Evolutionary conservation across 2,797 vertebrate genomes (phyloP).

Genomic region (Brotula barbata): DNA sequence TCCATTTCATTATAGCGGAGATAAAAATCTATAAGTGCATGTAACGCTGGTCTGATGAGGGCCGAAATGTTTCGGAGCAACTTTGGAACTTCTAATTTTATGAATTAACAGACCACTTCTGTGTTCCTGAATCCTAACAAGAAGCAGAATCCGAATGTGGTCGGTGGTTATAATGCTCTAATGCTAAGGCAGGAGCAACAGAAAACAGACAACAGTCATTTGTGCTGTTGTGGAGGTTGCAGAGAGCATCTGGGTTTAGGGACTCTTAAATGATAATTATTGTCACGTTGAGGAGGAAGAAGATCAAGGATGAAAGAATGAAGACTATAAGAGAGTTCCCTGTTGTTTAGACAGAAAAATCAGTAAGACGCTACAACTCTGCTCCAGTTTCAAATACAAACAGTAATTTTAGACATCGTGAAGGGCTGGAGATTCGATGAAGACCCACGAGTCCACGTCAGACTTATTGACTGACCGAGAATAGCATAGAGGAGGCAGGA

Average conservation of each 20-base stretch:
- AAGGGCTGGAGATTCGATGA: conserved; percentile 33
- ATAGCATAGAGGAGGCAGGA: neutral
- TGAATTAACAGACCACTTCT: too few species aligned
- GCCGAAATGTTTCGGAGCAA: too few species aligned
- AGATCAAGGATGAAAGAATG: conserved; percentile 45
- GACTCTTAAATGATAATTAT: conserved; percentile 9
- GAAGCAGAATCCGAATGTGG: too few species aligned
- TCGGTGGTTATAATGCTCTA: too few species aligned
- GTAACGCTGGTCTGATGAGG: too few species aligned
- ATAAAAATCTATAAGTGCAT: too few species aligned
- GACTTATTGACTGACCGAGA: conserved; percentile 22
- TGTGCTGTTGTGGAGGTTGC: too few species aligned
- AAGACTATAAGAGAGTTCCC: conserved; percentile 29
- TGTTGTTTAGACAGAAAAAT: conserved; percentile 34
- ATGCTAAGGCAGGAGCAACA: too few species aligned
- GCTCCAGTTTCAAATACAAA: conserved; percentile 25
- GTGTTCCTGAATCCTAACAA: neutral
- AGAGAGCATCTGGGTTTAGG: conserved; percentile 13
- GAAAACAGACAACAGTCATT: too few species aligned
- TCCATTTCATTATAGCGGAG: too few species aligned
- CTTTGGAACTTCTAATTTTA: too few species aligned
- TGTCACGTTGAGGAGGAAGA: conserved; percentile 26
- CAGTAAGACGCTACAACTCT: conserved; percentile 8
- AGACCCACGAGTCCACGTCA: conserved; percentile 18
- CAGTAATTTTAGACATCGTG: conserved; percentile 11